phyloP scores from a whole-genome alignment of 2,113 vertebrate species.

The Planiliza haematocheilus region DNA sequence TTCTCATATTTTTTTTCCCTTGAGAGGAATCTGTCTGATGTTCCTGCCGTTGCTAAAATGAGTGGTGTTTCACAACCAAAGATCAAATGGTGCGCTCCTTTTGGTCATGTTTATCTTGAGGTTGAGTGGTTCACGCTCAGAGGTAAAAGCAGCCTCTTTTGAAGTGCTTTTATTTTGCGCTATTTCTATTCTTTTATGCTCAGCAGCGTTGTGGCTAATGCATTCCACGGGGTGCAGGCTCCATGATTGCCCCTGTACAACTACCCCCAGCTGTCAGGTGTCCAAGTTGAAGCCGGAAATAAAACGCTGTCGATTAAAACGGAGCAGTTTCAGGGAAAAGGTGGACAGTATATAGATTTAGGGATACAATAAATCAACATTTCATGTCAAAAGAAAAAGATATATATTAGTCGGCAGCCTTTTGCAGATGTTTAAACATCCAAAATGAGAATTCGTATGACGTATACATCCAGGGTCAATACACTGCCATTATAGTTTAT shows the following conservation, averaged over 20 bases:
- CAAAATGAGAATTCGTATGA: neutral
- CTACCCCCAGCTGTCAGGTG: neutral
- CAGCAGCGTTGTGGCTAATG: neutral
- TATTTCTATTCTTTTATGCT: conserved; percentile 24
- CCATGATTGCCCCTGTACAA: neutral
- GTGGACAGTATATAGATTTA: neutral
- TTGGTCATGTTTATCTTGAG: neutral
- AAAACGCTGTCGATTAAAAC: neutral
- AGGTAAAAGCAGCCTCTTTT: conserved; percentile 26
- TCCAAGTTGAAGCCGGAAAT: conserved; percentile 1
- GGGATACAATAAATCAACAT: neutral
- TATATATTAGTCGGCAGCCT: neutral
- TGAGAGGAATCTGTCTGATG: conserved; percentile 5
- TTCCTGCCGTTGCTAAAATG: neutral
- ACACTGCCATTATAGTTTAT: neutral
- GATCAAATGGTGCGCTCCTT: conserved; percentile 15
- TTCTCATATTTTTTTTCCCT: conserved; percentile 8
- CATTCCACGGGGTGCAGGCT: neutral
- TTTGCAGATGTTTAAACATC: neutral
- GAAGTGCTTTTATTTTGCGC: conserved; percentile 16
- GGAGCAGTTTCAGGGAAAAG: neutral
- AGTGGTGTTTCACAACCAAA: conserved; percentile 16
- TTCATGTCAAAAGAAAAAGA: neutral
- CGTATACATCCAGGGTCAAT: neutral
- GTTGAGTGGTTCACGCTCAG: neutral